Base-by-base conservation (phyloP, 30 jellyfish, hydroid and myxozoan species). In the Phacellophora camtschatica region DNA sequence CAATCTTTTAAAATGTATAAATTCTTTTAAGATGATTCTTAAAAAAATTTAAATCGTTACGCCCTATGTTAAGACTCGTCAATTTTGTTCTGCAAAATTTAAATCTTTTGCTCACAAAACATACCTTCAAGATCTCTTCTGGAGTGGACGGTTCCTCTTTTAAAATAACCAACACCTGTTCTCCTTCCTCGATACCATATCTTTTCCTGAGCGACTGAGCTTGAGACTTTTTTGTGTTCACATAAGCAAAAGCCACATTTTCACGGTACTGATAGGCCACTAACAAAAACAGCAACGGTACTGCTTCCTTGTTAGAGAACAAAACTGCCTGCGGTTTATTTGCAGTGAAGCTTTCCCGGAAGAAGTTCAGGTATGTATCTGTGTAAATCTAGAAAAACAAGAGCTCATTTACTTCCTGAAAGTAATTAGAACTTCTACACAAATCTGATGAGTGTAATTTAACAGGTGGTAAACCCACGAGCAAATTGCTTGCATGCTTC, bases 101-200 rank as follows among this genome's bases (percentile, higher is more conserved):
- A n/a, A n/a, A n/a, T n/a, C n/a, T n/a, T n/a, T n/a, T n/a, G n/a
- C n/a, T n/a, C n/a, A n/a, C n/a, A n/a, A n/a, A n/a, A n/a, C n/a
- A 3, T 66, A 90, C 97, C 96, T 84, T 68, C 51, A 77, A 45
- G 6, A 84, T 48, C 3, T 57, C 87, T 18, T 83, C 96, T 9
- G 97, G 97, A 33, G 29, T 31, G 0, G 97, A 90, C 1, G 97
- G 97, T 29, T 90, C 97, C 64, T 90, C 97, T 43, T 90, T 90
- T 33, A 82, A 36, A 37, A 90, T 51, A 58, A 90, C 69, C 42
- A 90, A 82, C 43, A 88, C 67, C 13, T 96, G 94, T 32, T 90
- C 96, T 2, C 70, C 37, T 2, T 36, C 29, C 34, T 69, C 64
- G 5, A 90, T 77, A 20, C 80, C 84, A 63, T 74, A 90, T 66